These are phyloP conservation scores for Dipodomys stephensi DNA, from an alignment of 2,113 vertebrate species.

Conservation along the genomic window DNA sequence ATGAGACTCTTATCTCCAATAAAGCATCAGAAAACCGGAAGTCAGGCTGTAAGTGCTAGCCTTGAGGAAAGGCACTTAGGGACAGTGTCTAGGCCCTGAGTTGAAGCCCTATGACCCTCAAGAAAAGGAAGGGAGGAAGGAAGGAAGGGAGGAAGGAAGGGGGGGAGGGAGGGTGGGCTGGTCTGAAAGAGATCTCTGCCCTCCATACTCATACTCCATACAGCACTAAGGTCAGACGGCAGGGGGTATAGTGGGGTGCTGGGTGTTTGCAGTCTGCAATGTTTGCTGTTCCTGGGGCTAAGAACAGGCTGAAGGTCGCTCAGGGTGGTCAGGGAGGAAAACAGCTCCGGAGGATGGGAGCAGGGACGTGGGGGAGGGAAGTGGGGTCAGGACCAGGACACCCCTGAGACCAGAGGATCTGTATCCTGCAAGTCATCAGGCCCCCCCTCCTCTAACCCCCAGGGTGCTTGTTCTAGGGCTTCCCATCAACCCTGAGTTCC, in stretches of 20 bases:
- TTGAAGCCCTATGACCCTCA: no score
- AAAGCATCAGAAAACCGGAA: no score
- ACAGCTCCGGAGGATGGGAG: neutral
- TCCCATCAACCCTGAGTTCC: neutral
- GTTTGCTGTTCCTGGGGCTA: conserved; percentile 61
- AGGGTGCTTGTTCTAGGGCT: no score
- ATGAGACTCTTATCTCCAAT: no score
- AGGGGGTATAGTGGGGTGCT: conserved; percentile 1
- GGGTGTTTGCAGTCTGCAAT: conserved; percentile 58
- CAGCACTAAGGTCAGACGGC: neutral
- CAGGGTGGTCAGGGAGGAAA: conserved; percentile 1
- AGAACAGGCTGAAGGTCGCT: conserved; percentile 52
- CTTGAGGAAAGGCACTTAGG: no score
- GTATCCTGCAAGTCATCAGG: no score
- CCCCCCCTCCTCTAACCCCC: neutral
- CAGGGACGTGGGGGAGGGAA: neutral
- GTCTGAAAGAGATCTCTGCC: conserved; percentile 24
- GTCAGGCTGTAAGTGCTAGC: no score
- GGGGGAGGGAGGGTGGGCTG: neutral
- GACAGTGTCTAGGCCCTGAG: no score
- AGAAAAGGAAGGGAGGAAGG: no score
- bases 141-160: no score
- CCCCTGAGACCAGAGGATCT: neutral
- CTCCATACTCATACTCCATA: conserved; percentile 5
- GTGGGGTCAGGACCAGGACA: fast-evolving